Base-by-base conservation (phyloP, 2,797 vertebrate genomes). In the Echiichthys vipera region DNA sequence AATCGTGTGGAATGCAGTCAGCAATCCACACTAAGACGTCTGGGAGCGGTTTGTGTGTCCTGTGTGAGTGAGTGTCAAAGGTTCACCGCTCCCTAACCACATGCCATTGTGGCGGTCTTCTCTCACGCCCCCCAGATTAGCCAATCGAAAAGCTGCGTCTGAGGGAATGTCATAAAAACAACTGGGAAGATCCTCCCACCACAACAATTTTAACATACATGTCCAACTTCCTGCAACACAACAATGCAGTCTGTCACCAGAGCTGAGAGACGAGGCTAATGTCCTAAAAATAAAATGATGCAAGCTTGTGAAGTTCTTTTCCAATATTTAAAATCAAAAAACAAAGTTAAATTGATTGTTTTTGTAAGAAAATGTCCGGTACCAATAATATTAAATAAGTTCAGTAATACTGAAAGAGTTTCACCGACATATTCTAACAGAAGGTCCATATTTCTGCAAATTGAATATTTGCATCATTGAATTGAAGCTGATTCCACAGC, bases 71-170 rank as follows among this genome's bases (percentile, higher is more conserved):
- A 24, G 81, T 65, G 74, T 73, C 74, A 80, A 81, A 77, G 61
- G 65, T 72, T 75, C 82, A 86, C 30, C 71, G 53, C 74, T 79
- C 65, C 74, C 66, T 84, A 72, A 80, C 93, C 91, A 89, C 90
- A 92, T 92, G 85, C 83, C 80, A 86, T 62, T 78, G 78, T 82
- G 85, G 80, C 78, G 70, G 82, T 83, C 70, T 75, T 72, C 79
- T 80, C 80, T 84, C 92, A 94, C 93, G 14, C 93, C 94, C 91
- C 91, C 77, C 68, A 65, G 78, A 83, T 87, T 66, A 88, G 73
- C 94, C 94, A 95, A 95, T 95, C 85, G n/a, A 70, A 77, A 75
- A 47, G n/a, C 51, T 51, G 40, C 4, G 0, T 49, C 78, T 77
- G 46, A 58, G 68, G 85, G 78, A 89, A 83, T 82, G 80, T 83